Percentiles rank a stretch among this genome's conserved stretches.
Evolutionary conservation across 2,888 invertebrate genomes (phyloP).

Genomic region (Melanargia galathea): DNA sequence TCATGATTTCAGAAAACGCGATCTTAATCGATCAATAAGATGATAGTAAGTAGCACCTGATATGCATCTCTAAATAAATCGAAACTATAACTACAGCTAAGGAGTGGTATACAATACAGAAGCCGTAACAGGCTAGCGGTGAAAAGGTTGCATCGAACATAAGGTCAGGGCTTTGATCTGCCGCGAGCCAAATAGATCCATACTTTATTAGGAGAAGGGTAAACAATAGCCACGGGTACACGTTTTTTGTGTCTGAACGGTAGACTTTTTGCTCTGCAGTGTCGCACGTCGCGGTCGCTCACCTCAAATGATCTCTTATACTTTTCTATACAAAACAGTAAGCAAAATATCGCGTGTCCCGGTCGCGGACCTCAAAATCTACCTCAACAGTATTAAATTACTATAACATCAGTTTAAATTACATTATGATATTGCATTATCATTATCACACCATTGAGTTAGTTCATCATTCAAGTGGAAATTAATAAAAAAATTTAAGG

Average conservation of each 20-base stretch:
- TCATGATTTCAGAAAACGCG: background rate
- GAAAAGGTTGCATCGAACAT: conserved; percentile 24
- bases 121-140: conserved; percentile 29
- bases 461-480: no score
- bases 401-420: no score
- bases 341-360: no score
- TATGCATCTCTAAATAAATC: conserved; percentile 17
- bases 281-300: no score
- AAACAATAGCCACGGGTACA: conserved; percentile 5
- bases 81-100: conserved; percentile 13
- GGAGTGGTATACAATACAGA: conserved; percentile 25
- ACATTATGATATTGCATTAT: no score
- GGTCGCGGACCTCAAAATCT: no score
- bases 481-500: no score
- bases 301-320: no score
- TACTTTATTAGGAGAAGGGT: conserved; percentile 13
- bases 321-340: no score
- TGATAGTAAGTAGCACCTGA: conserved; percentile 2
- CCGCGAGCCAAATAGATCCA: conserved; percentile 10
- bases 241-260: background rate
- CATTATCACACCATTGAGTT: no score
- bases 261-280: no score
- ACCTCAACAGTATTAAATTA: no score
- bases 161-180: conserved; percentile 31
- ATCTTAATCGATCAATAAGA: conserved; percentile 8